phyloP scores from a whole-genome alignment of 1,140 invertebrate genomes.

The Propsilocerus akamusi region DNA sequence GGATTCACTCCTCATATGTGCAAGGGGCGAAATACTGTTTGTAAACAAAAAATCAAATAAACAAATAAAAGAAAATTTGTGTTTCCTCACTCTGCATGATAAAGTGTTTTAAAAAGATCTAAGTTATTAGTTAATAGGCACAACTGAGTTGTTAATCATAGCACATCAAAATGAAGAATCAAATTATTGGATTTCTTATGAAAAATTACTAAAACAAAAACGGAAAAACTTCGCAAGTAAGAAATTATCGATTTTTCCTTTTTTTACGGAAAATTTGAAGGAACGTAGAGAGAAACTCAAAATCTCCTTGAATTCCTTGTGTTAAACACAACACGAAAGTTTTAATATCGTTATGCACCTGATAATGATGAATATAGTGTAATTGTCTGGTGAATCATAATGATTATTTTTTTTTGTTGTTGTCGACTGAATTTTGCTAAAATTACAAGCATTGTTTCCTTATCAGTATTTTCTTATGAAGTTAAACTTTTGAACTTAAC shows the following conservation, averaged over 20 bases:
- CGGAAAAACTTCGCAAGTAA: not conserved
- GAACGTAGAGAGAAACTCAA: not conserved
- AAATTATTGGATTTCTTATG: not conserved
- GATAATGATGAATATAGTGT: not conserved
- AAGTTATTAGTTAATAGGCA: too few species aligned
- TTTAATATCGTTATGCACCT: not conserved
- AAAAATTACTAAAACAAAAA: not conserved
- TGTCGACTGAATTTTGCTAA: not conserved
- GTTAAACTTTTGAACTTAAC: too few species aligned
- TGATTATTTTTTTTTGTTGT: not conserved
- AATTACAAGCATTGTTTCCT: not conserved
- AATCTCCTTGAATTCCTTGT: not conserved
- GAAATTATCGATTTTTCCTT: not conserved
- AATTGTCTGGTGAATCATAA: not conserved
- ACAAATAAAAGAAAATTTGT: too few species aligned
- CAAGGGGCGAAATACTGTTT: too few species aligned
- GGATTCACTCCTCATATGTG: too few species aligned
- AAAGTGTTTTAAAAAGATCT: too few species aligned
- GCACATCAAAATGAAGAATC: not conserved
- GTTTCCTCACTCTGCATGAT: too few species aligned
- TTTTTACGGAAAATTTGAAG: not conserved
- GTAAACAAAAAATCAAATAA: too few species aligned
- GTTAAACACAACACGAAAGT: not conserved
- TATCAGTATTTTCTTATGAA: not conserved
- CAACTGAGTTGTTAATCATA: too few species aligned